Base-by-base conservation (phyloP, 23 tunicate genomes). In the Halocynthia aurantium region DNA sequence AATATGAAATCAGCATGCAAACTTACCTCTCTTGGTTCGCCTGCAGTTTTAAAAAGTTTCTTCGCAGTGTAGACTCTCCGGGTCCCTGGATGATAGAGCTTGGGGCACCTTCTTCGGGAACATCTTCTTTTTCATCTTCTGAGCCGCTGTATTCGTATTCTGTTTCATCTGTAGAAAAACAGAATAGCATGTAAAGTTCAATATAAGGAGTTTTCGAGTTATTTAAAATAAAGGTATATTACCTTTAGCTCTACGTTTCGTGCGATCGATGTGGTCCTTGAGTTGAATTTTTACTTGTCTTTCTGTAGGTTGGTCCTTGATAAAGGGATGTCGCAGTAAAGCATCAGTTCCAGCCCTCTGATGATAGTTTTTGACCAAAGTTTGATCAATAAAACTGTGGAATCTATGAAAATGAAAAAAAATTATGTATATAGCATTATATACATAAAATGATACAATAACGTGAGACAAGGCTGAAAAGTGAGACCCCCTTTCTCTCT, bases 51-150 rank as follows among this genome's bases (percentile, higher is more conserved):
- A 84, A 83, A 68, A 93, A 93, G 62, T 93, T 85, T 52, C 94
- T 80, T 53, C 98, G 63, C 56, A 93, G 55, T 60, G 98, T 93
- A 21, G 98, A 87, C 52, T 93, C 94, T 65, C 98, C 98, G 5
- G 98, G 98, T 10, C 88, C 88, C 60, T 76, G 80, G 5, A 85
- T 83, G 67, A 92, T 92, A 17, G 98, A 92, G 57, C 92, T 86
- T 31, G 98, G 92, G 50, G 76, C 84, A 8, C 92, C 98, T 62
- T 84, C 96, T 54, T 90, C 97, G 6, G 92, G 92, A n/a, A 86
- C 65, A 44, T 89, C 93, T 53, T 96, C 99, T 49, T 82, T 79
- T 86, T 96, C 99, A 68, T 96, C 99, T 72, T 96, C 99, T 0
- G 88, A 82, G 11, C 96, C 96, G 57, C 94, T 92, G 85, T 92